Conservation (phyloP, 2,888 invertebrate species). For the Sturmia bella region DNA sequence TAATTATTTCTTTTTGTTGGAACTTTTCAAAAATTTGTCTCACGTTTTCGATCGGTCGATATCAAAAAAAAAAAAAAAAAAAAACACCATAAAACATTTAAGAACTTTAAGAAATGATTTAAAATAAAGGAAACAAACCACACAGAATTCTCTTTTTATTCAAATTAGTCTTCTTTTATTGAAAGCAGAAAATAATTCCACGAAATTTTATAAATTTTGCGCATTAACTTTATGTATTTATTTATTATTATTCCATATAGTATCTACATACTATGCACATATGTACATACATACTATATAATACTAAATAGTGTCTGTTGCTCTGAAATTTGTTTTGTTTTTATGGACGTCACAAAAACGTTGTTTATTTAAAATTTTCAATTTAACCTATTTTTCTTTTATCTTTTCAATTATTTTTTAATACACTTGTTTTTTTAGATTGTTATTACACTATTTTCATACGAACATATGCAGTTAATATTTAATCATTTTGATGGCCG, state of each 20-base stretch:
- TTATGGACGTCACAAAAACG: no score
- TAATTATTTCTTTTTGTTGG: not conserved
- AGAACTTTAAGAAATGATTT: not conserved
- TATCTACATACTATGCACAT: no score
- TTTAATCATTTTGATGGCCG: not conserved
- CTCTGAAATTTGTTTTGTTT: no score
- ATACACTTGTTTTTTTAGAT: no score
- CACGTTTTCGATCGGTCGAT: conserved; percentile 43
- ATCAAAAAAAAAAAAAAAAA: no score
- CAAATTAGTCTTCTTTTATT: not conserved
- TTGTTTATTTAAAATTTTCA: no score
- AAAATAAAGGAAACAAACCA: not conserved
- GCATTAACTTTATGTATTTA: not conserved
- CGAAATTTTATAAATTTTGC: no score
- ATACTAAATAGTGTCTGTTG: no score
- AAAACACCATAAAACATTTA: not conserved
- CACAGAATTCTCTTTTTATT: not conserved
- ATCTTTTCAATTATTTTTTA: not conserved
- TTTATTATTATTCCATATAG: no score
- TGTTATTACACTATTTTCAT: no score
- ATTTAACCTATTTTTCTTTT: not conserved
- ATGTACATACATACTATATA: no score
- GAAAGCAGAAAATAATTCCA: not conserved
- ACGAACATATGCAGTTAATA: not conserved
- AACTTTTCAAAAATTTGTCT: conserved; percentile 28